Conservation (phyloP, 2,797 vertebrate genomes). For the Mallotus villosus region DNA sequence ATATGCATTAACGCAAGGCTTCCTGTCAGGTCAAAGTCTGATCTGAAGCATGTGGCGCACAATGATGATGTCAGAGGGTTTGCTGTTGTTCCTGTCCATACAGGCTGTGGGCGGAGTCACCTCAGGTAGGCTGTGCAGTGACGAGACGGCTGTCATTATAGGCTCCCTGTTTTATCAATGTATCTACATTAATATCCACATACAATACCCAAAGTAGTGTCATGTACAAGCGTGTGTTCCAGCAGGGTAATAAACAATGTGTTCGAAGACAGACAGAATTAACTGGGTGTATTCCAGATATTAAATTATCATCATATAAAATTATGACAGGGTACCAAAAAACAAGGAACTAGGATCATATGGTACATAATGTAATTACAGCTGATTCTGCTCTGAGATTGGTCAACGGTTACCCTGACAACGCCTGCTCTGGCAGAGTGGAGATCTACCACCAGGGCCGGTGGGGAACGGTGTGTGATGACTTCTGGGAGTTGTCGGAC, state of each 20-base stretch:
- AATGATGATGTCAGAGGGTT: background rate
- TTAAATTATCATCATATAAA: too few species aligned
- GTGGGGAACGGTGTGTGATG: background rate
- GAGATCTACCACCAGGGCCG: background rate
- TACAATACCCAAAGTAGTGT: too few species aligned
- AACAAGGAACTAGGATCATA: too few species aligned
- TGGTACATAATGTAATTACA: background rate
- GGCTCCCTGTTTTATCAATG: too few species aligned
- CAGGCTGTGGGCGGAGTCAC: background rate
- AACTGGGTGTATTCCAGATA: too few species aligned
- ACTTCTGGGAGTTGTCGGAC: background rate
- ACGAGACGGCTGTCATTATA: background rate
- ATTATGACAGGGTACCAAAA: too few species aligned
- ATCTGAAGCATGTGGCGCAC: background rate
- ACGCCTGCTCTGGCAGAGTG: conserved; percentile 1
- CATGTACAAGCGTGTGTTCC: too few species aligned
- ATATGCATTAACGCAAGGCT: too few species aligned
- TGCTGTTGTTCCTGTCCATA: background rate
- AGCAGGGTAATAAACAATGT: too few species aligned
- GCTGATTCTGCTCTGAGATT: background rate
- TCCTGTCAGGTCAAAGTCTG: background rate
- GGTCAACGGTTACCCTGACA: background rate
- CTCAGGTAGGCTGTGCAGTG: background rate
- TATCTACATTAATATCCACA: too few species aligned
- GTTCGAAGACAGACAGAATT: too few species aligned